Percentiles rank a stretch among this genome's conserved stretches.
These are phyloP conservation scores for Odontomachus brunneus DNA, from an alignment of 1,140 invertebrate genomes.

Conservation along the genomic window DNA sequence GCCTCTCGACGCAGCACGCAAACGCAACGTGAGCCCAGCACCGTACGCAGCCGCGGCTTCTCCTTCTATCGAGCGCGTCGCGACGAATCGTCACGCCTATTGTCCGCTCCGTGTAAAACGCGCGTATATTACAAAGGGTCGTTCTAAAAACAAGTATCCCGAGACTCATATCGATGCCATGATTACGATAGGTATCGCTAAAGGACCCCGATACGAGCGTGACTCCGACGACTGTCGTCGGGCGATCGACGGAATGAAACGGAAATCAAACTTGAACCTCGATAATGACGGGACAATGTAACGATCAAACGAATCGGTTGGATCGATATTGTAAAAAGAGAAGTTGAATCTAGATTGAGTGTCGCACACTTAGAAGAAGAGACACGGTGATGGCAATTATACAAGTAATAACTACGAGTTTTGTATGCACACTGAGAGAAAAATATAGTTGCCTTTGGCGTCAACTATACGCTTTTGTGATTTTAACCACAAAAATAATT, in stretches of 20 bases:
- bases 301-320: not conserved
- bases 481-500: too few species aligned
- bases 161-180: not conserved
- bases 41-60: conserved; percentile 33
- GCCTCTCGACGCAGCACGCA: conserved; percentile 37
- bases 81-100: conserved; percentile 31
- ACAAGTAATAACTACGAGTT: too few species aligned
- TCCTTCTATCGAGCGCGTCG: not conserved
- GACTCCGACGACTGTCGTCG: not conserved
- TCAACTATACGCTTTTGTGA: too few species aligned
- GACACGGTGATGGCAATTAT: too few species aligned
- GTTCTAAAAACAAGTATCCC: not conserved
- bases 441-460: too few species aligned
- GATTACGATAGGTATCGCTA: not conserved
- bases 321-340: conserved; percentile 3
- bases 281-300: not conserved
- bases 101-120: not conserved
- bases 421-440: too few species aligned
- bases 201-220: not conserved
- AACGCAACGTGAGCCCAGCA: conserved; percentile 1
- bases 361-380: too few species aligned
- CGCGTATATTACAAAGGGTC: not conserved
- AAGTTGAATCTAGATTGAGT: conserved; percentile 5
- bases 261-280: conserved; percentile 5
- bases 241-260: not conserved